Base-by-base conservation (phyloP, 1,140 invertebrate genomes). In the Radopholus similis region DNA sequence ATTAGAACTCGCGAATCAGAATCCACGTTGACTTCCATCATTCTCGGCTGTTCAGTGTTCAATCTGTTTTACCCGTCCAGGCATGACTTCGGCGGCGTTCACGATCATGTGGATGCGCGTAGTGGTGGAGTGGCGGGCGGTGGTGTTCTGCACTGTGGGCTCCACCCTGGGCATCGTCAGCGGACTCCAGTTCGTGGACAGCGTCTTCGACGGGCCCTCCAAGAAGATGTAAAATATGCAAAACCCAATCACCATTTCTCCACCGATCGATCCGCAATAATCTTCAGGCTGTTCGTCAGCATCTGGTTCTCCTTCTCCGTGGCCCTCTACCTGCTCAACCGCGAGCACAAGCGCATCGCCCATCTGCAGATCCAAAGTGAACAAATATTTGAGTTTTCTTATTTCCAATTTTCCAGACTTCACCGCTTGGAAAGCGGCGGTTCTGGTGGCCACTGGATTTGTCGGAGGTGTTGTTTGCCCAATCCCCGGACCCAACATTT, bases 301-400 rank as follows among this genome's bases (percentile, higher is more conserved):
- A 80, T 79, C 32, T 80, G 78, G 74, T 78, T 75, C 47, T 64
- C 78, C 8, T 80, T 80, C 64, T 76, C 78, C 9, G 68, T 79
- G 37, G 70, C 74, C 5, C 62, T 80, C 2, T 75, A 75, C 38
- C 47, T 82, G 9, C 57, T 80, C 30, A 80, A 82, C 51, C 38
- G 26, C 9, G 58, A 80, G 63, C 60, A 68, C 30, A 82, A 80
- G 58, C 55, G 78, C 1, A 64, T 53, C n/a, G 75, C 75, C 32
- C 76, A 66, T 59, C n/a, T n/a, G n/a, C n/a, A n/a, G n/a, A n/a
- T n/a, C n/a, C n/a, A n/a, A n/a, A n/a, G n/a, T n/a, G n/a, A n/a
- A n/a, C n/a, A n/a, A n/a, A n/a, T n/a, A n/a, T n/a, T n/a, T n/a
- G n/a, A n/a, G n/a, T n/a, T n/a, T n/a, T n/a, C n/a, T n/a, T n/a